Conservation (phyloP, 2,113 vertebrate species). For the Phyllostomus discolor region DNA sequence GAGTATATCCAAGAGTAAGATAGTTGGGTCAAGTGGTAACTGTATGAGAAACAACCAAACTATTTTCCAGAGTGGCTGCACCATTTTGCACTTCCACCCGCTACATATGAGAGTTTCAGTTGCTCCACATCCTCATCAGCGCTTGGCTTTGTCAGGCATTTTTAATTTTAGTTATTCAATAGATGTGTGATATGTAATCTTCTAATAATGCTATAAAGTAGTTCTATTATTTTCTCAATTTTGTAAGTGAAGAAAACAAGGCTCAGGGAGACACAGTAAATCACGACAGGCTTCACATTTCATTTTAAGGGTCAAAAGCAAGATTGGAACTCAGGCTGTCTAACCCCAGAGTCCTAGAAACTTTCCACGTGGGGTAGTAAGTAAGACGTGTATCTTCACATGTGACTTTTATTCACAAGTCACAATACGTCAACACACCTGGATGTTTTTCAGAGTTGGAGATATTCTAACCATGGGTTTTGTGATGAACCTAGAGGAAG, state of each 20-base stretch:
- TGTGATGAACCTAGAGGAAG: neutral
- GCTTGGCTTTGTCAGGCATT: neutral
- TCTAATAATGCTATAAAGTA: neutral
- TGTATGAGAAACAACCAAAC: neutral
- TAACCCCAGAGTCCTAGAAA: neutral
- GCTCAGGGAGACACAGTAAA: neutral
- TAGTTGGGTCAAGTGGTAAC: neutral
- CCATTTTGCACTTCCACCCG: neutral
- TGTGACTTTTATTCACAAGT: neutral
- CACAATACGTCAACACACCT: neutral
- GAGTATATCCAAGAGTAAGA: neutral
- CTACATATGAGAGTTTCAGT: neutral
- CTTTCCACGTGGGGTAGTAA: neutral
- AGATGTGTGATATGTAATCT: neutral
- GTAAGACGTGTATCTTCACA: neutral
- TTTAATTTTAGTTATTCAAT: neutral
- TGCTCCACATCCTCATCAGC: neutral
- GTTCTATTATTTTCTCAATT: neutral
- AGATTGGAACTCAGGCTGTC: neutral
- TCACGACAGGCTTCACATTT: neutral
- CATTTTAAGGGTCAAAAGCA: neutral
- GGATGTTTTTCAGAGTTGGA: neutral
- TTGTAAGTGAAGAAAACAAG: constrained; percentile 2
- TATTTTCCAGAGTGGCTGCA: neutral
- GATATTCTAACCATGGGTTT: neutral